Evolutionary conservation across 2,113 vertebrate genomes (phyloP).

Genomic region (Xenopus laevis): DNA sequence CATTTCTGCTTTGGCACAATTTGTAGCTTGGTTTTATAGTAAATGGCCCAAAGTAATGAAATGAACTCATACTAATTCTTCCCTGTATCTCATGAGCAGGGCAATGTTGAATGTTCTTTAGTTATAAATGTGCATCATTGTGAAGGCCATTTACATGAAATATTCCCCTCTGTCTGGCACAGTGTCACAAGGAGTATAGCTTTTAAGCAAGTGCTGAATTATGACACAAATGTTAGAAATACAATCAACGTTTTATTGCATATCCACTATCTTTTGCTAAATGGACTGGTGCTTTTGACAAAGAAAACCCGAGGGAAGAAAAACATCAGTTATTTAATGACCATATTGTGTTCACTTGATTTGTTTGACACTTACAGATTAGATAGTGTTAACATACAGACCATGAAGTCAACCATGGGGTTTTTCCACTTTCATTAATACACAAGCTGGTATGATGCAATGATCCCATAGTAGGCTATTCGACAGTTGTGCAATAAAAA

Average conservation of each 20-base stretch:
- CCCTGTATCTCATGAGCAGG: conserved; percentile 12
- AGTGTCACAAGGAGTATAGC: conserved; percentile 28
- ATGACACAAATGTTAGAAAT: conserved; percentile 37
- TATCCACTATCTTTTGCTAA: conserved; percentile 43
- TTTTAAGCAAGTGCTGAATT: conserved; percentile 44
- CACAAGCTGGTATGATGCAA: too few relatives aligned
- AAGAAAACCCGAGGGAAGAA: conserved; percentile 36
- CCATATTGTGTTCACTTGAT: conserved; percentile 10
- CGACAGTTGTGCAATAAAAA: too few relatives aligned
- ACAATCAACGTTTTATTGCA: conserved; percentile 39
- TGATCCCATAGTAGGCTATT: too few relatives aligned
- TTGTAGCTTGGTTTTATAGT: not conserved
- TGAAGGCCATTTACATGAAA: conserved; percentile 32
- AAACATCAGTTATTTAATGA: conserved; percentile 41
- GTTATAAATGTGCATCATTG: conserved; percentile 34
- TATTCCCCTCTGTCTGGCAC: conserved; percentile 33
- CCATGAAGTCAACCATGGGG: conserved; percentile 1
- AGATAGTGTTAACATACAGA: not conserved
- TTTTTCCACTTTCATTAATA: too few relatives aligned
- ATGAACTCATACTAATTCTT: conserved; percentile 14
- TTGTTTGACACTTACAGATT: conserved; percentile 31
- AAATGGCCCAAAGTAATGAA: conserved; percentile 19
- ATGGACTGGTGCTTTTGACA: conserved; percentile 37
- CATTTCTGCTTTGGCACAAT: not conserved
- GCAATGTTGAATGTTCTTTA: conserved; percentile 15